Evolutionary conservation across 1,140 invertebrate genomes (phyloP), one percentile per base, ranked within the genome.

Genomic region (Platorchestia sp.): DNA sequence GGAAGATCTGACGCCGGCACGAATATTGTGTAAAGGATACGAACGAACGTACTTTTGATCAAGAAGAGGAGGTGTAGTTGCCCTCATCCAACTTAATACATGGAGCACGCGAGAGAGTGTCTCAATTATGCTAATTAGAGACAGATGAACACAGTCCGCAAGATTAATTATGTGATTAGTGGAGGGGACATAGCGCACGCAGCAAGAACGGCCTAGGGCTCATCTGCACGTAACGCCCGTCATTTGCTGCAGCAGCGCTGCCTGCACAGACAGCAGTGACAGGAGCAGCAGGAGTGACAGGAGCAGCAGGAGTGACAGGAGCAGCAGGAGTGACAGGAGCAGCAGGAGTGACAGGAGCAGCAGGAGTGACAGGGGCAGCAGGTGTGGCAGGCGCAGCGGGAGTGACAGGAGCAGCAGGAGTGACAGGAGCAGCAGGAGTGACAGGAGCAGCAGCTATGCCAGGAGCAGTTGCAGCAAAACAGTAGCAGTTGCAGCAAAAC

Each of bases 121-220:
- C 91, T 93, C 91, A 93, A 93, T 93, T 93, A 93, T 93, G 91
- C 44, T 93, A 93, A 93, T 93, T 93, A 93, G 91, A 93, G 91
- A 41, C 44, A 93, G 43, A 93, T 93, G 91, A 93, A 93, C 91
- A 93, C 91, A 93, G 91, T 93, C 91, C 91, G 91, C 91, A 44
- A 93, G 91, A 93, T 93, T 93, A 93, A 93, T 93, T 93, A 93
- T 93, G 91, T 93, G 91, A 93, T 93, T 93, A 93, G 91, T 44
- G 36, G 5, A 93, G 91, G 91, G 91, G 91, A 93, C 91, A 44
- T 40, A 14, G 91, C 91, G 47, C 45, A 93, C 91, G 45, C 7
- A 89, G 41, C 87, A 89, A 44, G 43, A 41, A 89, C 43, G 41
- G n/a, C 43, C 87, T 27, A 6, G 41, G 87, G 87, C 41, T 89